Base-by-base conservation (phyloP, 2,797 vertebrate genomes). In the Telmatherina bonti region DNA sequence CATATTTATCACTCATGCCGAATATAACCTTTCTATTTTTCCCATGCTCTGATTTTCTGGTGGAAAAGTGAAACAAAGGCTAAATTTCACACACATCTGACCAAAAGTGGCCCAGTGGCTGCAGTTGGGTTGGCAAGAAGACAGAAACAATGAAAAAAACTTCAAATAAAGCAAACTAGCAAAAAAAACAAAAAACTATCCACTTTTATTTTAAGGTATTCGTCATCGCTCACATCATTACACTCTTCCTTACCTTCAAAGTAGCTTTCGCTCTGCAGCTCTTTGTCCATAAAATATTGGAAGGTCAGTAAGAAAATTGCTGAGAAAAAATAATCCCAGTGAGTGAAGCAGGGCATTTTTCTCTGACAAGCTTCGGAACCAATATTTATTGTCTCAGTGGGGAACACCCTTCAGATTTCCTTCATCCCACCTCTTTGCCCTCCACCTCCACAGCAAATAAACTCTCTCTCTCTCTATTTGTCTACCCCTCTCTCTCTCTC, bases 211-310 rank as follows among this genome's bases (percentile, higher is more conserved):
- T 8, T 26, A 36, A 56, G 1, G 10, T 2, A 69, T 2, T 45
- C 12, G 26, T 58, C 0, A 24, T 24, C 18, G 16, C 16, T 29
- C 7, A 30, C 10, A 52, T 2, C 7, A 36, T 8, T 36, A 26
- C 9, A 43, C 33, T 54, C 27, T 52, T 76, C n/a, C 84, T 91
- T 61, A 87, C 82, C 83, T 86, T 72, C 62, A 5, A 45, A 43
- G 56, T 20, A n/a, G 41, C n/a, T 54, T 20, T 29, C 7, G 13
- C 15, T 62, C 24, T 18, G 16, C 36, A 47, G 31, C 13, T 74
- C 13, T 35, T 36, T 15, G 24, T 71, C 43, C 35, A 8, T n/a
- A 10, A 57, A 83, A 15, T 33, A 41, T 36, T n/a, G 38, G 62
- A 33, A 24, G 10, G 10, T 18, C 1, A 22, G 41, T 12, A 36